These are phyloP conservation scores for Danio choprae DNA, from an alignment of 2,797 vertebrate genomes.

Conservation along the genomic window DNA sequence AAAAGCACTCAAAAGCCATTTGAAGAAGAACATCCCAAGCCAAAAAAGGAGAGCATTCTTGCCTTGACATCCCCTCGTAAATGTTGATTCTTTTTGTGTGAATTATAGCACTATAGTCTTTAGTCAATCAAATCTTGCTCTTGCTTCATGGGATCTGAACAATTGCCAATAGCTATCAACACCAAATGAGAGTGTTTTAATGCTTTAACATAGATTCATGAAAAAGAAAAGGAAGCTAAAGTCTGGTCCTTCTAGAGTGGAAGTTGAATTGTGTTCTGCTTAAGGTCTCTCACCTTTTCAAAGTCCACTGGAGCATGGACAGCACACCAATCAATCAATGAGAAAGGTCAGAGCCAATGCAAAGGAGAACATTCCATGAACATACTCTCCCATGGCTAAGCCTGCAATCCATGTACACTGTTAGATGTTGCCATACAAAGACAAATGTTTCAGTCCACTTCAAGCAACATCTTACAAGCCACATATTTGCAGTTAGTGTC, in stretches of 20 bases:
- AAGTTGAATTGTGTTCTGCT: conserved; percentile 31
- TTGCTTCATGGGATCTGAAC: conserved; percentile 49
- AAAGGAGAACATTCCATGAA: conserved; percentile 43
- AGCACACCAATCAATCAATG: conserved; percentile 59
- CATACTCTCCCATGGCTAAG: conserved; percentile 56
- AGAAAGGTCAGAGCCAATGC: conserved; percentile 50
- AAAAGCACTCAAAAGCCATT: conserved; percentile 57
- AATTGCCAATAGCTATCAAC: conserved; percentile 53
- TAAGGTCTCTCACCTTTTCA: conserved; percentile 46
- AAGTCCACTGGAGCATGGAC: conserved; percentile 50
- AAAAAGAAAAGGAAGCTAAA: conserved; percentile 37
- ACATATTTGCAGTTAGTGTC: conserved; percentile 12
- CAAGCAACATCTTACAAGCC: conserved; percentile 27
- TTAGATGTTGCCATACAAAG: conserved; percentile 35
- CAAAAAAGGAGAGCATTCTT: conserved; percentile 57
- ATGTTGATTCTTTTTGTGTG: conserved; percentile 55
- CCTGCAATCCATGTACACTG: conserved; percentile 39
- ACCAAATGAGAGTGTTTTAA: conserved; percentile 54
- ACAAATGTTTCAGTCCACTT: conserved; percentile 45
- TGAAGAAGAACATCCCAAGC: conserved; percentile 58
- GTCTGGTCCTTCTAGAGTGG: conserved; percentile 24
- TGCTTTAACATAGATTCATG: conserved; percentile 42
- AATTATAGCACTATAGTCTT: conserved; percentile 44
- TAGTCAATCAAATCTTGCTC: conserved; percentile 46
- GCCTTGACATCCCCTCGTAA: conserved; percentile 57